Percentiles rank a stretch among this genome's conserved stretches.
These are phyloP conservation scores for Amaurobius ferox DNA, from an alignment of 2,888 invertebrate species.

Conservation along the genomic window DNA sequence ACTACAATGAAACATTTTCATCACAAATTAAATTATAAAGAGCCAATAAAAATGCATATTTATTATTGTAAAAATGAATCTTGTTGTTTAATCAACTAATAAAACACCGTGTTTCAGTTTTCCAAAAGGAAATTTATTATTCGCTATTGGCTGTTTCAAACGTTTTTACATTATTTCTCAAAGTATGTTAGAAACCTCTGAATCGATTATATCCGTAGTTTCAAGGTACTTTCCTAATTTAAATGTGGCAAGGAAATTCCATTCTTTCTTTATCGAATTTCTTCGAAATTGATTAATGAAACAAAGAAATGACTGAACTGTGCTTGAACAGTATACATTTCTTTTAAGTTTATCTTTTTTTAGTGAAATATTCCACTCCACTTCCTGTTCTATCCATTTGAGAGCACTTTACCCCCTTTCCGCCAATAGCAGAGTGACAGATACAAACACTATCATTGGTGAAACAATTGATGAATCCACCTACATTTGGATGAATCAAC, in stretches of 20 bases:
- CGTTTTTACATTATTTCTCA: too few species aligned
- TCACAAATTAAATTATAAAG: too few species aligned
- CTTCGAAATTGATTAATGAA: neutral
- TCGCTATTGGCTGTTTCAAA: too few species aligned
- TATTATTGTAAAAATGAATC: too few species aligned
- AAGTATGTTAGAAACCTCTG: too few species aligned
- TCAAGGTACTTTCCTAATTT: neutral
- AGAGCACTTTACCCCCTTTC: neutral
- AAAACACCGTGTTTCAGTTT: too few species aligned
- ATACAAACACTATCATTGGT: slow-evolving; percentile 1
- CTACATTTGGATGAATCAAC: too few species aligned
- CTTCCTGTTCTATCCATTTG: neutral
- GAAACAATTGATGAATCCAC: too few species aligned
- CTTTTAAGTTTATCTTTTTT: neutral
- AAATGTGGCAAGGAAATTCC: neutral
- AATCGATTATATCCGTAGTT: neutral
- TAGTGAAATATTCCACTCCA: neutral
- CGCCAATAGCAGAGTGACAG: neutral
- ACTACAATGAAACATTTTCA: too few species aligned
- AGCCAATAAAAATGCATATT: too few species aligned
- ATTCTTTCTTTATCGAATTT: neutral
- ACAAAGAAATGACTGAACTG: slow-evolving; percentile 16
- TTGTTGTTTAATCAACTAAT: too few species aligned
- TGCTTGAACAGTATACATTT: neutral
- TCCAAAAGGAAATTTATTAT: too few species aligned